A percentile compares a stretch with the other conserved stretches of the same genome.
Evolutionary conservation across 2,113 vertebrate species (phyloP).

Genomic region (Salvelinus namaycush): DNA sequence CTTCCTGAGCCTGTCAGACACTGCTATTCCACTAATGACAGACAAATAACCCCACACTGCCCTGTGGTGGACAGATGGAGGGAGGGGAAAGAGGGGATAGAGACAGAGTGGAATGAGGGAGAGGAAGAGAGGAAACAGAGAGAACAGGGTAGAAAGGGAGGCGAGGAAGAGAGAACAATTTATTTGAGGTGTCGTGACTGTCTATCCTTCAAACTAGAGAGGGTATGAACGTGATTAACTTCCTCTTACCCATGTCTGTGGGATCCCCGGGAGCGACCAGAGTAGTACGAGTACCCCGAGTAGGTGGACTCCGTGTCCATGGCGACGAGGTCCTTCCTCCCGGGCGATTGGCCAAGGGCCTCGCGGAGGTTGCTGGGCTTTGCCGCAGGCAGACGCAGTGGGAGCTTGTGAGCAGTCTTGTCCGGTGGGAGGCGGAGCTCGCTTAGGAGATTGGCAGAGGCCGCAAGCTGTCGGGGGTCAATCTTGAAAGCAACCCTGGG

Average conservation of each 20-base stretch:
- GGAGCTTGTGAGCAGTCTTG: constrained; percentile 42
- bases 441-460: constrained; percentile 57
- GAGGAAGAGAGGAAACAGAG: not conserved
- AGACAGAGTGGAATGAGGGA: not conserved
- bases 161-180: not conserved
- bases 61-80: not conserved
- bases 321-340: constrained; percentile 58
- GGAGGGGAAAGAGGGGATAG: not conserved
- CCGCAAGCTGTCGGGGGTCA: constrained; percentile 47
- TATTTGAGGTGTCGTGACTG: no score
- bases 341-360: constrained; percentile 42
- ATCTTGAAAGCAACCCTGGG: constrained; percentile 60
- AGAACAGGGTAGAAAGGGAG: not conserved
- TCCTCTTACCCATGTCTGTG: constrained; percentile 88
- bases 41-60: constrained; percentile 13
- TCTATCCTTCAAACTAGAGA: not conserved
- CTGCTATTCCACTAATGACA: constrained; percentile 52
- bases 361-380: constrained; percentile 38
- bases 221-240: not conserved
- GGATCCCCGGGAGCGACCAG: constrained; percentile 90
- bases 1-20: constrained; percentile 60
- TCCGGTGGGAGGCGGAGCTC: constrained; percentile 42
- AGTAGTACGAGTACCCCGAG: constrained; percentile 95
- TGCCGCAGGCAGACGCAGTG: constrained; percentile 40
- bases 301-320: constrained; percentile 98